Evolutionary conservation across 1,140 invertebrate genomes (phyloP).

Genomic region (Andricus grossulariae): DNA sequence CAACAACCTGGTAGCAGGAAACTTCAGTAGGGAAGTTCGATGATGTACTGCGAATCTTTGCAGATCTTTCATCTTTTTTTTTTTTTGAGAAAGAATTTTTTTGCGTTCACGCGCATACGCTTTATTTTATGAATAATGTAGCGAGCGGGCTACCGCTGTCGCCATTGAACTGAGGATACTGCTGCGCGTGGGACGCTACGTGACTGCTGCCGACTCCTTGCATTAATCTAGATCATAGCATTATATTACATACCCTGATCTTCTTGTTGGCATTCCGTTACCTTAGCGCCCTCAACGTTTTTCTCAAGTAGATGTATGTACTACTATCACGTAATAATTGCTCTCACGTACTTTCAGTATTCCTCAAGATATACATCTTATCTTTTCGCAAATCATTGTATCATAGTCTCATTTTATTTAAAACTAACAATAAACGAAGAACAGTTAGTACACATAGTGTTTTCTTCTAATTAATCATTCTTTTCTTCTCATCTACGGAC

Average conservation of each 20-base stretch:
- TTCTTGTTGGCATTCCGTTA: constrained; percentile 57
- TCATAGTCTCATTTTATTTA: neutral
- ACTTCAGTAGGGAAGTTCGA: neutral
- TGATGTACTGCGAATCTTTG: neutral
- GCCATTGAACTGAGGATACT: constrained; percentile 53
- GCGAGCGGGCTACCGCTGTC: constrained; percentile 44
- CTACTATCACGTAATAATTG: constrained; percentile 10
- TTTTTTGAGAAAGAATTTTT: neutral
- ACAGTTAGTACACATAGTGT: neutral
- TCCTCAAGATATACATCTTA: neutral
- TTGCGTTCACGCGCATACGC: constrained; percentile 44
- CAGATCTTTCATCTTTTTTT: neutral
- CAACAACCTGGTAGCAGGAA: no score
- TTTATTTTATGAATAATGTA: constrained; percentile 62
- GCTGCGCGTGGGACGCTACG: constrained; percentile 62
- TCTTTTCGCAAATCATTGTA: neutral
- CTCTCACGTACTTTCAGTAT: constrained; percentile 13
- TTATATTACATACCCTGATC: constrained; percentile 54
- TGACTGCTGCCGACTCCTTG: constrained; percentile 55
- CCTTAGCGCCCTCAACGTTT: constrained; percentile 30
- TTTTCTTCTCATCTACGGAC: no score
- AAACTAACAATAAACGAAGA: constrained; percentile 26
- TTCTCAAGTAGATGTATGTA: constrained; percentile 33
- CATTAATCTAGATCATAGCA: constrained; percentile 72
- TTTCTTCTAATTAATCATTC: no score